Conservation (phyloP, 2,113 vertebrate genomes). For the Tetrax tetrax region DNA sequence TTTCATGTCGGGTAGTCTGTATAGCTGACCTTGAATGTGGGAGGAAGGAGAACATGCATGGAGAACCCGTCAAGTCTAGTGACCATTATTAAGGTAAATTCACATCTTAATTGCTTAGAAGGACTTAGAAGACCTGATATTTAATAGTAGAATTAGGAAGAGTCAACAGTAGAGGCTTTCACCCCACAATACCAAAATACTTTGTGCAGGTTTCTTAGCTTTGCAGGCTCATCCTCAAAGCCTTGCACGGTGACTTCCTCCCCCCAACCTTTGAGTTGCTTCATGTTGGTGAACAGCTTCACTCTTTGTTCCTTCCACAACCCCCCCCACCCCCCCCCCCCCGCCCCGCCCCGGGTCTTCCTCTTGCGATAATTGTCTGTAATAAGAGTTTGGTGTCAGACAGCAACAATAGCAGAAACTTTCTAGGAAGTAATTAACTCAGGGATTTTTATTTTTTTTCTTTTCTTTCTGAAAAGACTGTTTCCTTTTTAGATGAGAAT, state of each 20-base stretch:
- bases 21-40: neutral
- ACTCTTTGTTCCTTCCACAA: too few species aligned
- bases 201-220: neutral
- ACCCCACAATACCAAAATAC: neutral
- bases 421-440: slow-evolving; percentile 14
- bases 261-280: neutral
- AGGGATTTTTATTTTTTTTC: neutral
- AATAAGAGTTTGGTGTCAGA: neutral
- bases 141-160: neutral
- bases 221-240: neutral
- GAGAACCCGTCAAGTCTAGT: neutral
- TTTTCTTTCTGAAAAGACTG: neutral
- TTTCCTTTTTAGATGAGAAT: neutral
- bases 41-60: neutral
- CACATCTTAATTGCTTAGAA: neutral
- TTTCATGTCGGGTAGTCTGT: neutral
- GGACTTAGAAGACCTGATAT: neutral
- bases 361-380: neutral
- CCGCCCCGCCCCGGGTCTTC: neutral
- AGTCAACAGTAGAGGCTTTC: neutral
- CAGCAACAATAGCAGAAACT: neutral
- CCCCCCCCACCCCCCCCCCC: too few species aligned
- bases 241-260: neutral
- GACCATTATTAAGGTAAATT: neutral
- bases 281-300: neutral